phyloP scores from a whole-genome alignment of 2,888 invertebrate genomes.

The Choreutis nemorana region DNA sequence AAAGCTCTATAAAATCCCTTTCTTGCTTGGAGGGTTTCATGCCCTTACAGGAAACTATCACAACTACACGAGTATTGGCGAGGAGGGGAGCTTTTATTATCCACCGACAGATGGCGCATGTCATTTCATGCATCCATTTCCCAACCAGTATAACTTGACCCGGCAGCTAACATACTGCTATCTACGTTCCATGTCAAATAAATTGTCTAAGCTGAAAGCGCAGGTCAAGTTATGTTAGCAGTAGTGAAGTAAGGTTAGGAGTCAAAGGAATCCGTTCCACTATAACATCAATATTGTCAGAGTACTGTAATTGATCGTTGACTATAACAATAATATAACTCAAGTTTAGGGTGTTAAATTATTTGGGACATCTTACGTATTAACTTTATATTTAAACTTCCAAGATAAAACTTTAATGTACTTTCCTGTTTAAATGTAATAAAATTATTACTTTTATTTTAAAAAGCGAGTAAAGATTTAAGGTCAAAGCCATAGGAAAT shows the following conservation, averaged over 20 bases:
- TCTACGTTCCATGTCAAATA: not conserved
- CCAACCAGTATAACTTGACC: conserved; percentile 20
- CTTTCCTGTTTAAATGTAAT: too few relatives aligned
- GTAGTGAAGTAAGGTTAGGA: conserved; percentile 39
- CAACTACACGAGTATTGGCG: conserved; percentile 40
- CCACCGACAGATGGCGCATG: conserved; percentile 54
- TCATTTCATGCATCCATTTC: conserved; percentile 51
- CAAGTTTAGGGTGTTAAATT: conserved; percentile 24
- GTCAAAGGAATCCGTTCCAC: conserved; percentile 52
- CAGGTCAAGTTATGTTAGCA: conserved; percentile 23
- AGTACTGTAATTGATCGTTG: conserved; percentile 42
- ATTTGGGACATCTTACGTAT: too few relatives aligned
- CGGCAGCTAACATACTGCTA: not conserved
- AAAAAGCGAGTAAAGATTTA: too few relatives aligned
- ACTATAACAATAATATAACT: conserved; percentile 53
- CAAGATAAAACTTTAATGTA: too few relatives aligned
- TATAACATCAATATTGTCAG: conserved; percentile 45
- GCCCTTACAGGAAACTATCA: conserved; percentile 55
- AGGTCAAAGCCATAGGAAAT: too few relatives aligned
- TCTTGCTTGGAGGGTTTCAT: too few relatives aligned
- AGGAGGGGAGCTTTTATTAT: conserved; percentile 59
- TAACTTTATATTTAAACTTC: too few relatives aligned
- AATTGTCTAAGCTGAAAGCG: conserved; percentile 8
- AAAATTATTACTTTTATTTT: too few relatives aligned
- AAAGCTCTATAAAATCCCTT: too few relatives aligned